Conservation (phyloP, 2,113 vertebrate species). For the Columba livia region DNA sequence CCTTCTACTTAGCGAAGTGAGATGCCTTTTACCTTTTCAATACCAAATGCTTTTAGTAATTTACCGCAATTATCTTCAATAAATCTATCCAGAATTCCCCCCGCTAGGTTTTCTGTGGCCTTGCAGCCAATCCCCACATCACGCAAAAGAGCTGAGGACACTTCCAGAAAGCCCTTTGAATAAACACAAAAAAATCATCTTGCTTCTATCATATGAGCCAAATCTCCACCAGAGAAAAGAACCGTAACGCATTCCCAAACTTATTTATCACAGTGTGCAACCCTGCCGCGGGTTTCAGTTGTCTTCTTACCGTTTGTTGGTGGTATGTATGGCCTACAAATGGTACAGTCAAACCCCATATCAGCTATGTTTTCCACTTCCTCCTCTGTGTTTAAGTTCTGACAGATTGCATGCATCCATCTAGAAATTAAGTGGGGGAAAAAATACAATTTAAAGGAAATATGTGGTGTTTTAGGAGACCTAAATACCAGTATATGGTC, state of each 20-base stretch:
- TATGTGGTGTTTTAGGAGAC: constrained; percentile 45
- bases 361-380: constrained; percentile 92
- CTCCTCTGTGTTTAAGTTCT: constrained; percentile 89
- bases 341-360: constrained; percentile 91
- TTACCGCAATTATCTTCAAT: not conserved
- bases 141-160: not conserved
- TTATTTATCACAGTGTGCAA: constrained; percentile 36
- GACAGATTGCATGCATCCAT: constrained; percentile 95
- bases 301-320: constrained; percentile 80
- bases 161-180: not conserved
- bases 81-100: not conserved
- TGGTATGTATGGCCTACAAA: constrained; percentile 84
- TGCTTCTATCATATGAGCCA: not conserved
- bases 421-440: constrained; percentile 77
- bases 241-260: constrained; percentile 14
- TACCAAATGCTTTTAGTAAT: not conserved
- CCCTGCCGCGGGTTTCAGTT: not conserved
- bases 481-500: constrained; percentile 40
- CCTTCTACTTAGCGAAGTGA: not conserved
- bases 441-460: constrained; percentile 68
- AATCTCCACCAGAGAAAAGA: constrained; percentile 21
- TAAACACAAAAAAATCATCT: not conserved
- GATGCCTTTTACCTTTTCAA: not conserved
- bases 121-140: not conserved
- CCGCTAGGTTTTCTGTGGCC: not conserved